Evolutionary conservation across 2,888 invertebrate species (phyloP), one percentile per base, ranked within the genome.

Genomic region (Patella ulyssiponensis): DNA sequence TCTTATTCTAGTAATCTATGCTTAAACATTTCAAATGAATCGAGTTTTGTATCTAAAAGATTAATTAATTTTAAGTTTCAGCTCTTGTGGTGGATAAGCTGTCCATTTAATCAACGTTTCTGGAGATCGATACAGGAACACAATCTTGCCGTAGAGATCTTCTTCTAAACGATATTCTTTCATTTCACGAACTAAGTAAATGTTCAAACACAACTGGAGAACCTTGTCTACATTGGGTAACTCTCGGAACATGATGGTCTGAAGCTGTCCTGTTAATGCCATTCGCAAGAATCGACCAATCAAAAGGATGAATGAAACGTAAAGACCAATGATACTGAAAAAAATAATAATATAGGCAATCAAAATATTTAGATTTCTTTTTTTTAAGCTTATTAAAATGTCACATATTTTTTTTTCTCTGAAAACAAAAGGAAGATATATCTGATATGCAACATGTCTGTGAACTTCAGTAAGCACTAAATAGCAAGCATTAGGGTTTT

Each of bases 141-240:
- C 96, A 76, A 99, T 93, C 94, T 99, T 99, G 79, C 99, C 98
- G 92, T 98, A 99, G 54, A 99, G 94, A 92, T 99, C 98, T 92
- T 99, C 99, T 92, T 99, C 99, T 71, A 99, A 93, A 12, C 95
- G 94, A 84, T 98, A 94, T 90, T 99, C 98, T 75, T 96, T 94
- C 77, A 97, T 97, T 92, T 99, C 99, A 73, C 99, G 95, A 14
- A 99, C 99, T 80, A 94, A 89, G 90, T 94, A 94, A 78, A 94
- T 93, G 85, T 94, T 93, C 69, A 93, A 90, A 85, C 93, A 93
- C 44, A 94, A 91, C 83, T 93, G 93, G 74, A 94, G 89, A 71
- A 94, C 90, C 80, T 93, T 89, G 86, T 94, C 94, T 1, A 94
- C 93, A 86, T 93, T 92, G 4, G 94, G 94, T 89, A 94, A 92